Base-by-base conservation (phyloP, 2,888 invertebrate species). In the Dysmachus trigonus region DNA sequence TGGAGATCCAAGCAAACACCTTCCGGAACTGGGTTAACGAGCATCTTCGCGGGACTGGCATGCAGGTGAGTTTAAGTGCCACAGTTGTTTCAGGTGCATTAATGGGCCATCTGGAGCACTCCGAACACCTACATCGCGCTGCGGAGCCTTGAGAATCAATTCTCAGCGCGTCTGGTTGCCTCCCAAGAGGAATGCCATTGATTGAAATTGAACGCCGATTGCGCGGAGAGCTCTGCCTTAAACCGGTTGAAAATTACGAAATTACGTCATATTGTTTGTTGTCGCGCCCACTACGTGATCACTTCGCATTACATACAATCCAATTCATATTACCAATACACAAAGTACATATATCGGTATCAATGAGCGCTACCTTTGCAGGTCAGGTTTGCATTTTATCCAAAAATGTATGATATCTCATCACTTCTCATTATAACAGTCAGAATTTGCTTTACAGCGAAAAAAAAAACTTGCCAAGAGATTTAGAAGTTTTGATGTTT, bases 11-110 rank as follows among this genome's bases (percentile, higher is more conserved):
- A 92, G 97, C 98, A 76, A 97, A 97, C 92, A 99, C 99, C 53
- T 99, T 99, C 92, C 95, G 96, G 89, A 99, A 99, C 92, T 99
- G 99, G 99, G 97, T 98, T 90, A 99, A 99, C 92, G 98, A 99
- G 91, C 96, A 97, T 89, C 92, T 97, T 88, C 94, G 95, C 88
- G 95, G 95, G 77, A 93, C 94, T 88, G 94, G 94, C 89, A 94
- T 94, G 91, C 94, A 94, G 94, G 94, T 94, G 91, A 92, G 91
- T 90, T n/a, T 81, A 27, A 47, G 15, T 83, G 18, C 27, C 18
- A n/a, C n/a, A 77, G n/a, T 35, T 76, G 47, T n/a, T 10, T 51
- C 47, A n/a, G 5, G 1, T 51, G 47, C 13, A 10, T 10, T 62
- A 27, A 18, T 22, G 62, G 8, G 22, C 62, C 31, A 33, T 30